Evolutionary conservation across 2,797 vertebrate species (phyloP), one percentile per base, ranked within the genome.

Genomic region (Leuciscus waleckii): DNA sequence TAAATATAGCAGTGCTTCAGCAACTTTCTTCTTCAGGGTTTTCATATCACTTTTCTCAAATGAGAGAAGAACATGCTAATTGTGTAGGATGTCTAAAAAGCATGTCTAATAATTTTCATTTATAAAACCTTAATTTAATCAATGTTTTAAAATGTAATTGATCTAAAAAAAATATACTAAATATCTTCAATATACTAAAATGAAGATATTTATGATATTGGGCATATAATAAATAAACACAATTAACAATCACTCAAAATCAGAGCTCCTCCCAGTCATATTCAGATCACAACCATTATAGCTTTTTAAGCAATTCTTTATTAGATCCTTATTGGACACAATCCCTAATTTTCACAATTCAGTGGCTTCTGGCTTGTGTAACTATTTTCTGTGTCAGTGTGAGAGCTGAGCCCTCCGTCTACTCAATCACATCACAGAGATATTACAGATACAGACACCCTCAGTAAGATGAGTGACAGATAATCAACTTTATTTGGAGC

Each of bases 401-500:
- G 35, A 78, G 13, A 78, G 75, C 46, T 61, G 32, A 61, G 76
- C 21, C 23, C 76, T 39, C 14, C 14, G 10, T 65, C 75, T 61
- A 58, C 11, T 67, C 37, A 32, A 43, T 79, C n/a, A 49, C 58
- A 79, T 79, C 13, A 23, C 76, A 61, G 32, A 78, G 37, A 63
- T 39, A 67, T 63, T 79, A 79, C 77, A 78, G 37, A 39, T 58
- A 39, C 75, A 61, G 35, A 39, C 10, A 58, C 21, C 3, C 21
- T n/a, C 5, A 26, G 14, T 26, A 68, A 68, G 9, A 70, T 0
- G 49, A 56, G 74, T 13, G 32, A 76, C 29, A 56, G 46, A 49
- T 5, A 79, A 41, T 63, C 39, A 41, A 41, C 39, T 41, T 41
- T 9, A 41, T 41, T 41, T 41, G 39, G 2, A 41, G 9, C 37